Percentiles rank a stretch among this genome's conserved stretches.
Evolutionary conservation across 2,888 invertebrate species (phyloP).

Genomic region (Pheosia tremula): DNA sequence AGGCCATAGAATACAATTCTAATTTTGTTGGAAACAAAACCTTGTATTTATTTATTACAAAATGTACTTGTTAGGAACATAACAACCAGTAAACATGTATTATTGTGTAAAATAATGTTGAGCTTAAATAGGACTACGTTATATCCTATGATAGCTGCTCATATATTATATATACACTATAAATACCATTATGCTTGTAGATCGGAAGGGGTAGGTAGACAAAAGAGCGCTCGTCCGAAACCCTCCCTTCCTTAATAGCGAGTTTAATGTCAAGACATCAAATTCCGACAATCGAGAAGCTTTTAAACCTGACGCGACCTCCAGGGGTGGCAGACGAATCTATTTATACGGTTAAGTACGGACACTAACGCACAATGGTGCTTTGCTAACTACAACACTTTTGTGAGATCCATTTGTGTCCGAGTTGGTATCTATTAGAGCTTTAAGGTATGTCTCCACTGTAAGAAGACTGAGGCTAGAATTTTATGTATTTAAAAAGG

Average conservation of each 20-base stretch:
- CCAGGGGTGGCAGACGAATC: slow-evolving; percentile 3
- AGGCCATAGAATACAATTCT: too few relatives aligned
- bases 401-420: slow-evolving; percentile 19
- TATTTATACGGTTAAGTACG: slow-evolving; percentile 8
- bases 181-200: too few relatives aligned
- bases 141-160: too few relatives aligned
- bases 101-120: too few relatives aligned
- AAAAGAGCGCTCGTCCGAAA: too few relatives aligned
- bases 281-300: neutral
- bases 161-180: too few relatives aligned
- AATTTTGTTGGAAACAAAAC: neutral
- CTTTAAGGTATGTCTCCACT: slow-evolving; percentile 13
- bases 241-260: neutral
- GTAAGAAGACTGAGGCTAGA: slow-evolving; percentile 10
- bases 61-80: neutral
- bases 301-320: slow-evolving; percentile 2
- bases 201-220: too few relatives aligned
- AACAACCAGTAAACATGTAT: neutral
- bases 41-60: neutral
- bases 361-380: slow-evolving; percentile 9
- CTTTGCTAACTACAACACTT: slow-evolving; percentile 16
- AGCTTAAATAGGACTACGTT: too few relatives aligned
- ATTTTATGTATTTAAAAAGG: too few relatives aligned
- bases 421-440: slow-evolving; percentile 12
- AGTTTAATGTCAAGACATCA: neutral